Evolutionary conservation across 2,888 invertebrate species (phyloP), one percentile per base, ranked within the genome.

Genomic region (Drymonia ruficornis): DNA sequence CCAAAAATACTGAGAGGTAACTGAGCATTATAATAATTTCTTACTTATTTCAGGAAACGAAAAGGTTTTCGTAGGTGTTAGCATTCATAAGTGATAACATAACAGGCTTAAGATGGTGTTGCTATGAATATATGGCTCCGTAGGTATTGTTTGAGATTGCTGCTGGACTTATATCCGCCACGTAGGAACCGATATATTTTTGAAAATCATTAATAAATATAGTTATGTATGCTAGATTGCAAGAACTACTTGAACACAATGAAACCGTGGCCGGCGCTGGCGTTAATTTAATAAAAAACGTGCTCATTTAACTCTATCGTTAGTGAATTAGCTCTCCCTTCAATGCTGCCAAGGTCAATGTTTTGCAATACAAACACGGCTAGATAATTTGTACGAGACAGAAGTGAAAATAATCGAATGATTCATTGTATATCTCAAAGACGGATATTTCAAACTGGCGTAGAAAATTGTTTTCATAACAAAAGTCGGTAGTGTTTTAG

Each of bases 301-400:
- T 43, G 43, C 19, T 43, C 19, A 43, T 43, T 43, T 43, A 43
- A 43, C 19, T 43, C 40, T 16, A 40, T 31, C 23, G 9, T 16
- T 50, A 18, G 34, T 42, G 28, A 44, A 40, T 49, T 54, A 40
- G 51, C 54, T 65, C 61, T 63, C 66, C 51, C 43, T 61, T 47
- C n/a, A 38, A 45, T 47, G 50, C 31, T 52, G 23, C 47, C 54
- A 57, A 65, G 63, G 57, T 44, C 61, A 57, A 50, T 16, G 18
- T 28, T 42, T 55, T 53, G 55, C 51, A 49, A 52, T 59, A 63
- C 53, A 49, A 55, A 59, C 46, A 50, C 47, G 36, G 52, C 19
- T 12, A 56, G 43, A 52, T 44, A 46, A 46, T 50, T 43, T 43
- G 11, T 12, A 43, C 13, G 19, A 13, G 23, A 43, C 43, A 19